Percentiles rank a stretch among this genome's conserved stretches.
Evolutionary conservation across 2,797 vertebrate genomes (phyloP).

Genomic region (Amazonetta brasiliensis): DNA sequence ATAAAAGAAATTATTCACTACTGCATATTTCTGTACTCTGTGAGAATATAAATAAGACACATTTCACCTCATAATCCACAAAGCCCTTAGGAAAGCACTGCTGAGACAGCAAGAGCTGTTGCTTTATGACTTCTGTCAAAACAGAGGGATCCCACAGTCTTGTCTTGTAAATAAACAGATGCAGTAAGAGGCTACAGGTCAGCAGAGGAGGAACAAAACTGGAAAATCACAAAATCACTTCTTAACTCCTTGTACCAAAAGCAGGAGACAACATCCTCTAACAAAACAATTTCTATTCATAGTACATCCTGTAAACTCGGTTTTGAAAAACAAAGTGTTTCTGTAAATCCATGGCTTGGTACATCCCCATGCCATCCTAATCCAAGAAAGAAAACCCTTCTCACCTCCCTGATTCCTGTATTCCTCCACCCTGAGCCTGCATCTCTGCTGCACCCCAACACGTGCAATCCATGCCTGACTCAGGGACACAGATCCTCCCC

Average conservation of each 20-base stretch:
- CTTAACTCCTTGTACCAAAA: not conserved
- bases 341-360: not conserved
- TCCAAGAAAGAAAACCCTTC: not conserved
- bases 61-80: not conserved
- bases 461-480: no score
- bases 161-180: not conserved
- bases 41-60: not conserved
- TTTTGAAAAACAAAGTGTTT: not conserved
- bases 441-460: not conserved
- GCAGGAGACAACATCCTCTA: not conserved
- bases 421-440: not conserved
- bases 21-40: constrained; percentile 1
- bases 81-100: not conserved
- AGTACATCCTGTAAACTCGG: not conserved
- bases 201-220: not conserved
- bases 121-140: not conserved
- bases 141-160: not conserved
- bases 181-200: not conserved
- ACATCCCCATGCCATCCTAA: not conserved
- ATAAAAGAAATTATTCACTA: constrained; percentile 61
- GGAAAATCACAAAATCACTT: not conserved
- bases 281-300: not conserved
- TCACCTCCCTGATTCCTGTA: not conserved
- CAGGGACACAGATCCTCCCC: no score
- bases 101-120: not conserved